A percentile compares a stretch with the other conserved stretches of the same genome.
Evolutionary conservation across 2,888 invertebrate species (phyloP).

Genomic region (Drosophila infuscata): DNA sequence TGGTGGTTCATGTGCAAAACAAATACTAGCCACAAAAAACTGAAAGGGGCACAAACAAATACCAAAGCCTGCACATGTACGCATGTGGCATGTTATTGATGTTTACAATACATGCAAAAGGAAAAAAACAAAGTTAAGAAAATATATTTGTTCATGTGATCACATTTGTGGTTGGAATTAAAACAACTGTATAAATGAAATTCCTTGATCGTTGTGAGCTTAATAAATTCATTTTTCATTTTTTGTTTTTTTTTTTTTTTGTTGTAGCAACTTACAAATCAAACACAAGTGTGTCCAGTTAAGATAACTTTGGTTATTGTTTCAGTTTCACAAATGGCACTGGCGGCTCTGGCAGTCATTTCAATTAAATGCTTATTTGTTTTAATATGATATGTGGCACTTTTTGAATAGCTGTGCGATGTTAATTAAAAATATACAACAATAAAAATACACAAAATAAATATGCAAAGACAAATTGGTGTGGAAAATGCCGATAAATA

Average conservation of each 20-base stretch:
- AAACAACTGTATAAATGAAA: conserved; percentile 67
- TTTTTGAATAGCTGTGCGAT: conserved; percentile 64
- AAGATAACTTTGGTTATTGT: conserved; percentile 1
- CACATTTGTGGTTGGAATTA: conserved; percentile 19
- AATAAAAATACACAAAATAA: conserved; percentile 5
- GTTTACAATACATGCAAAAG: conserved; percentile 16
- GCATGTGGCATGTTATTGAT: conserved; percentile 16
- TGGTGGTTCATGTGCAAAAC: background rate
- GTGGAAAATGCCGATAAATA: conserved; percentile 42
- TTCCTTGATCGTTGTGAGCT: conserved; percentile 50
- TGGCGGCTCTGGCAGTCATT: background rate
- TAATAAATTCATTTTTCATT: conserved; percentile 27
- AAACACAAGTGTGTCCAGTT: conserved; percentile 61
- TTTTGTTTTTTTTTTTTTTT: background rate
- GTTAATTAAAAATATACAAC: conserved; percentile 41
- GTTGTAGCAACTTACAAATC: conserved; percentile 42
- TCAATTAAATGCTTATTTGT: conserved; percentile 30
- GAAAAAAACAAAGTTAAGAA: background rate
- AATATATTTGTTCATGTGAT: conserved; percentile 28
- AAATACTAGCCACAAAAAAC: background rate
- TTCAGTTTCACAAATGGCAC: background rate
- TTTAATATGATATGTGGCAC: conserved; percentile 23
- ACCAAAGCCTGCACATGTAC: background rate
- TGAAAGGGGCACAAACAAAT: conserved; percentile 8
- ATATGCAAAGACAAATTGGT: conserved; percentile 30